Evolutionary conservation across 2,888 invertebrate genomes (phyloP).

Genomic region (Synergus itoensis): DNA sequence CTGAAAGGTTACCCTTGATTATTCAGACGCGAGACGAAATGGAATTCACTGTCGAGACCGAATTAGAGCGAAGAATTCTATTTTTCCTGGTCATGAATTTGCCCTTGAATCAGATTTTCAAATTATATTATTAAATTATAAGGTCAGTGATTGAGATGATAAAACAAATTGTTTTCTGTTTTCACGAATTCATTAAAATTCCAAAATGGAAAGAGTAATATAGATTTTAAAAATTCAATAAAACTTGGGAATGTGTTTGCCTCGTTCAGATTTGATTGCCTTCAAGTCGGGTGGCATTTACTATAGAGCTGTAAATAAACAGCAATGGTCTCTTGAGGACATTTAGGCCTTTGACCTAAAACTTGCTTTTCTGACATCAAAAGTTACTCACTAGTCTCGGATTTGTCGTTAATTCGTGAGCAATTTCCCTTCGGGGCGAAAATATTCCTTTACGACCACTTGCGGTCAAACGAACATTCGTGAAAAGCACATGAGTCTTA

Average conservation of each 20-base stretch:
- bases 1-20: background rate
- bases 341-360: background rate
- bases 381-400: background rate
- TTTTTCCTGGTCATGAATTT: background rate
- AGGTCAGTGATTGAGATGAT: background rate
- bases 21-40: background rate
- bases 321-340: background rate
- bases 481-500: no score
- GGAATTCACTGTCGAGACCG: background rate
- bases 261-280: background rate
- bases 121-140: no score
- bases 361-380: background rate
- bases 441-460: background rate
- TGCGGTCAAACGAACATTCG: background rate
- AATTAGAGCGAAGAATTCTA: background rate
- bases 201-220: background rate
- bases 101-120: background rate
- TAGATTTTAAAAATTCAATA: background rate
- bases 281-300: background rate
- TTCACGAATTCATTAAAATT: background rate
- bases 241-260: background rate
- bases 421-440: background rate
- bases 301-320: background rate
- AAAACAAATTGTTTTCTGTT: background rate
- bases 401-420: slow-evolving; percentile 2